Evolutionary conservation across 2,113 vertebrate genomes (phyloP).

Genomic region (Crotalus helleri): DNA sequence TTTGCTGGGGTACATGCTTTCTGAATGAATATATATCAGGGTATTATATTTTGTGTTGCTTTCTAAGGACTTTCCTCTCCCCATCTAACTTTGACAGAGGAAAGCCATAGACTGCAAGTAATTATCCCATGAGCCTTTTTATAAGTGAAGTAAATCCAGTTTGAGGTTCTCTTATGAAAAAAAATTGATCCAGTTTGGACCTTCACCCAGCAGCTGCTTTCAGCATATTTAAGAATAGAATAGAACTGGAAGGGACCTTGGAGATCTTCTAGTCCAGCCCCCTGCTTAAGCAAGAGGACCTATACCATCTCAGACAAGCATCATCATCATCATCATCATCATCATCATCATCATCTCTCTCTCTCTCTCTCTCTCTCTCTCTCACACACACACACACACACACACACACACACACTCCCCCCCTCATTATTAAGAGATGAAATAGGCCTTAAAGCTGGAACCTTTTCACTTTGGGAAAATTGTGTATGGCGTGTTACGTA

Average conservation of each 20-base stretch:
- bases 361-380: background rate
- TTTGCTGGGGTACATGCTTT: background rate
- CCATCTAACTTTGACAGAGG: background rate
- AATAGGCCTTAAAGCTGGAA: slow-evolving; percentile 61
- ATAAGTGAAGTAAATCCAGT: background rate
- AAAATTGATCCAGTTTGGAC: background rate
- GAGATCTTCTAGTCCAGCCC: too few species aligned
- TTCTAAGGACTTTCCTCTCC: background rate
- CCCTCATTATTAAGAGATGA: slow-evolving; percentile 58
- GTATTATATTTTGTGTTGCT: background rate
- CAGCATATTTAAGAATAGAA: background rate
- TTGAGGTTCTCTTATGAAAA: background rate
- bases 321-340: too few species aligned
- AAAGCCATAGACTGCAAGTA: background rate
- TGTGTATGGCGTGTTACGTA: slow-evolving; percentile 69
- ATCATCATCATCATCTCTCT: too few species aligned
- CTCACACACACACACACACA: background rate
- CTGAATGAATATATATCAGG: background rate
- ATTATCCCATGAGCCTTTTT: background rate
- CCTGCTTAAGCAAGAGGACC: too few species aligned
- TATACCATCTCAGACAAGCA: too few species aligned
- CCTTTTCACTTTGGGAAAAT: slow-evolving; percentile 56
- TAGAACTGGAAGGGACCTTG: too few species aligned
- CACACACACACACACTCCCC: background rate
- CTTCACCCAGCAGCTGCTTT: background rate